Evolutionary conservation across 1,140 invertebrate species (phyloP).

Genomic region (Camponotus vicinus): DNA sequence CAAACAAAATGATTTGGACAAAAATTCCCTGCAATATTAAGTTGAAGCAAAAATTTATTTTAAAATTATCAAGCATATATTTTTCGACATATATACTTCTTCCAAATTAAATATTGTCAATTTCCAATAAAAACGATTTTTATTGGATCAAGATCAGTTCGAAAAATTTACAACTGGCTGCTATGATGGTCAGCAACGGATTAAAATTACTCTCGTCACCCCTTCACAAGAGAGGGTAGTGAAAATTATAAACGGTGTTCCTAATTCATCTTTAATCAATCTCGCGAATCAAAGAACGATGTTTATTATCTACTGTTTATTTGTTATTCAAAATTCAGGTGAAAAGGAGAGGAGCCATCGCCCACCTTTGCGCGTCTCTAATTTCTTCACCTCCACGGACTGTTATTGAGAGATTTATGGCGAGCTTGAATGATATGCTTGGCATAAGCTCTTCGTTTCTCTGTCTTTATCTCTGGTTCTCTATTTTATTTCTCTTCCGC

Average conservation of each 20-base stretch:
- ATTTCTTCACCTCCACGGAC: conserved; percentile 31
- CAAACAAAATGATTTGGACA: background rate
- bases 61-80: background rate
- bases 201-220: conserved; percentile 47
- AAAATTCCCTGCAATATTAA: background rate
- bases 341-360: background rate
- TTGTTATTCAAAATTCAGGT: conserved; percentile 62
- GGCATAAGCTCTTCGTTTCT: conserved; percentile 36
- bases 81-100: background rate
- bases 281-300: conserved; percentile 25
- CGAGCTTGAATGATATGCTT: conserved; percentile 38
- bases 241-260: conserved; percentile 52
- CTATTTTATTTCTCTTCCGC: background rate
- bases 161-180: background rate
- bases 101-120: background rate
- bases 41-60: background rate
- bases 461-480: background rate
- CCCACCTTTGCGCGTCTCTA: conserved; percentile 34
- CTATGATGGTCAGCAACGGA: background rate
- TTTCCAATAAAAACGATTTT: background rate
- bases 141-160: background rate
- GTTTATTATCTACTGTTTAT: conserved; percentile 18
- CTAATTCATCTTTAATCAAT: conserved; percentile 61
- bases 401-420: conserved; percentile 61
- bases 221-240: background rate